Percentiles rank a stretch among this genome's conserved stretches.
Evolutionary conservation across 1,140 invertebrate species (phyloP).

Genomic region (Macrotrachela quadricornifera): DNA sequence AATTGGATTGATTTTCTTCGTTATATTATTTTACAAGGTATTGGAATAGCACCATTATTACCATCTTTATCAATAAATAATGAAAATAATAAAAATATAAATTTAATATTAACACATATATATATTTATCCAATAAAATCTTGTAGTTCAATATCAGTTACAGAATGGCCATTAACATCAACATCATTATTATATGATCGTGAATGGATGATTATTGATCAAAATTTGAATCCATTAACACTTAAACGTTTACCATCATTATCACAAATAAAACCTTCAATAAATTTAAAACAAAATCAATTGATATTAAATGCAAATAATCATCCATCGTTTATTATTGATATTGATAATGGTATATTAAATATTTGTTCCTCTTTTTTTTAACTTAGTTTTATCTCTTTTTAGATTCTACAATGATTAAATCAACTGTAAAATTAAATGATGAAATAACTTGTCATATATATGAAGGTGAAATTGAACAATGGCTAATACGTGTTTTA

Average conservation of each 20-base stretch:
- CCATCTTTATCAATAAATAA: not conserved
- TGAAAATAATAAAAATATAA: not conserved
- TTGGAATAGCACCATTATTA: not conserved
- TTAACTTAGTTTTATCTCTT: not conserved
- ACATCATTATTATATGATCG: conserved; percentile 66
- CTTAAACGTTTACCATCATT: conserved; percentile 61
- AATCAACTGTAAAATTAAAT: too few species aligned
- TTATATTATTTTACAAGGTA: conserved; percentile 1
- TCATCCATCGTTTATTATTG: conserved; percentile 15
- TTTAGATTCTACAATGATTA: too few species aligned
- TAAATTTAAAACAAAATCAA: conserved; percentile 39
- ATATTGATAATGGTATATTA: not conserved
- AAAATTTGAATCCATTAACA: conserved; percentile 53
- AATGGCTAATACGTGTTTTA: conserved; percentile 1
- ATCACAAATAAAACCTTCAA: conserved; percentile 51
- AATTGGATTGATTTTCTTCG: not conserved
- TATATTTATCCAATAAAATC: conserved; percentile 83
- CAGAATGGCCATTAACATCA: conserved; percentile 45
- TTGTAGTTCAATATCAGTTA: conserved; percentile 46
- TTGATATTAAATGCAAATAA: conserved; percentile 48
- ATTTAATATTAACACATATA: conserved; percentile 36
- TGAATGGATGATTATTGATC: conserved; percentile 68
- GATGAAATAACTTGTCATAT: not conserved
- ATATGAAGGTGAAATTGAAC: not conserved
- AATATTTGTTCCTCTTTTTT: not conserved